Evolutionary conservation across 2,888 invertebrate species (phyloP).

Genomic region (Myopa testacea): DNA sequence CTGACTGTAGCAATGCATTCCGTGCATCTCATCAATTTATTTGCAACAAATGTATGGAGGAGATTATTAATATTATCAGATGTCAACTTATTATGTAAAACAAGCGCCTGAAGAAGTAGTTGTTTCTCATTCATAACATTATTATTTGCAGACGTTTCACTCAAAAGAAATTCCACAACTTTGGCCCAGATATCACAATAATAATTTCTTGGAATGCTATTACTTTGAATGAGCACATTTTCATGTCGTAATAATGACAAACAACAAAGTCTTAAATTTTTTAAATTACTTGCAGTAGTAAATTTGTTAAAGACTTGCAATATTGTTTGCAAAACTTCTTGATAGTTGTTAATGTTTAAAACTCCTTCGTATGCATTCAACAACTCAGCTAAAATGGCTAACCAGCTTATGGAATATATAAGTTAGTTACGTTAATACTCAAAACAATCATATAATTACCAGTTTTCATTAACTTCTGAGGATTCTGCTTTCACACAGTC

Average conservation of each 20-base stretch:
- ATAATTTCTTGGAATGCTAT: conserved; percentile 44
- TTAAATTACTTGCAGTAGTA: conserved; percentile 53
- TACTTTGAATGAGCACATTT: conserved; percentile 38
- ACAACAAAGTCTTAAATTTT: conserved; percentile 54
- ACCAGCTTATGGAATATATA: conserved; percentile 49
- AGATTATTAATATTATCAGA: conserved; percentile 50
- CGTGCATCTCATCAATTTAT: conserved; percentile 56
- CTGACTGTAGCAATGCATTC: conserved; percentile 61
- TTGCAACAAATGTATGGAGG: conserved; percentile 55
- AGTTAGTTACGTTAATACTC: neutral
- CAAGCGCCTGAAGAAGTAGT: conserved; percentile 54
- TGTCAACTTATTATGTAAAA: conserved; percentile 54
- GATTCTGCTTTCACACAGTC: conserved; percentile 49
- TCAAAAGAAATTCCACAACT: conserved; percentile 55
- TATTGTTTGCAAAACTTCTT: conserved; percentile 50
- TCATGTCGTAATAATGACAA: conserved; percentile 54
- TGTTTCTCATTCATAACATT: conserved; percentile 61
- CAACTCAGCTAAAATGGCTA: conserved; percentile 59
- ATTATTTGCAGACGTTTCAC: conserved; percentile 52
- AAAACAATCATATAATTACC: conserved; percentile 50
- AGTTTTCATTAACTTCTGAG: conserved; percentile 56
- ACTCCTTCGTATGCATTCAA: conserved; percentile 52
- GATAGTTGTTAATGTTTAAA: conserved; percentile 57
- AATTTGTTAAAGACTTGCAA: conserved; percentile 52
- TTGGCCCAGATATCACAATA: conserved; percentile 52